Evolutionary conservation across 2,113 vertebrate species (phyloP), one percentile per base, ranked within the genome.

Genomic region (Entomyzon cyanotis): DNA sequence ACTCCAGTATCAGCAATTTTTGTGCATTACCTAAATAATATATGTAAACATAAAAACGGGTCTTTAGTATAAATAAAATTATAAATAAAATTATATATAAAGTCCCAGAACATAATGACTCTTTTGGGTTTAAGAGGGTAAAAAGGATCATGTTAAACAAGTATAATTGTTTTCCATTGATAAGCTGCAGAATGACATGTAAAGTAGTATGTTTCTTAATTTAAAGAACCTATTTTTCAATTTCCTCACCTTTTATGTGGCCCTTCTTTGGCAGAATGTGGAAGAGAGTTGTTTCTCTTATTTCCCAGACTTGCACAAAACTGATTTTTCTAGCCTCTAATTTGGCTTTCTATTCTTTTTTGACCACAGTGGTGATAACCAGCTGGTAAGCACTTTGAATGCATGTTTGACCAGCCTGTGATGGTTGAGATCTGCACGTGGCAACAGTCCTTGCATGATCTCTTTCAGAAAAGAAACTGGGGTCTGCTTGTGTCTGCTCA

Each of bases 381-480:
- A 84, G 35, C 87, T 87, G 75, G 91, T 83, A 92, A 96, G 84
- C 94, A 49, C 81, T 78, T 62, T 76, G 64, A 88, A 69, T 95
- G 55, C 82, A 81, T 60, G 65, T 92, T 62, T 91, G 74, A 82
- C 58, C 58, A 85, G 50, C 50, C 56, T 82, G 2, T 17, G 16
- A 15, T 68, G 44, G 49, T 33, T 53, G 76, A 88, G 76, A 92
- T 68, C 64, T 81, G 73, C 79, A 71, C 4, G 1, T 2, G 37
- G 59, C 68, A 88, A 39, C 28, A 88, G 49, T 24, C 46, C 44
- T 77, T 95, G 88, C 79, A 78, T 28, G 69, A 81, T 88, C 60
- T 92, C 73, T 59, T 93, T 96, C 95, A 84, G 76, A 93, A 95
- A 89, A 95, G 85, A 96, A 93, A 93, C n/a, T 65, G 93, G 56